A percentile compares a stretch with the other conserved stretches of the same genome.
Evolutionary conservation across 2,888 invertebrate species (phyloP).

Genomic region (Lasius platythorax): DNA sequence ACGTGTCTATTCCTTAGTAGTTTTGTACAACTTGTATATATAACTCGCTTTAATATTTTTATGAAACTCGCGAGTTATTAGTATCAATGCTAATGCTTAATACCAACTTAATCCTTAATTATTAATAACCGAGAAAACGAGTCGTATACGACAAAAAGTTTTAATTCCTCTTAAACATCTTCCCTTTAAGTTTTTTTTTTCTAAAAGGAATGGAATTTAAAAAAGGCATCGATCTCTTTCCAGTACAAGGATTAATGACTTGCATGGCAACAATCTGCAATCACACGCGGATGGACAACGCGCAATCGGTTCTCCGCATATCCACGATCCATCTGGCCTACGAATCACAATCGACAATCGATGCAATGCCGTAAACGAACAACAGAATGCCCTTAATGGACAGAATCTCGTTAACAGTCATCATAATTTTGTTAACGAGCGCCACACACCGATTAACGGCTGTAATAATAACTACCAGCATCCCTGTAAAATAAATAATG

Average conservation of each 20-base stretch:
- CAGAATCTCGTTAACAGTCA: slow-evolving; percentile 37
- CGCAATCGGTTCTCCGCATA: slow-evolving; percentile 77
- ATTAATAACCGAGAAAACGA: not conserved
- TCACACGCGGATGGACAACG: slow-evolving; percentile 64
- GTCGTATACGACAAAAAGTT: not conserved
- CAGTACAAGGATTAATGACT: slow-evolving; percentile 84
- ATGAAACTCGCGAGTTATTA: not conserved
- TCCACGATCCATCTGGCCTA: slow-evolving; percentile 83
- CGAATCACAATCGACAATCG: slow-evolving; percentile 68
- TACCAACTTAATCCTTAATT: not conserved
- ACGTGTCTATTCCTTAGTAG: not conserved
- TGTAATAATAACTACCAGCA: not conserved
- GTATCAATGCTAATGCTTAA: not conserved
- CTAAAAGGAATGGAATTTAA: not conserved
- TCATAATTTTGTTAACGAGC: slow-evolving; percentile 28
- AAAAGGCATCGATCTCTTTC: slow-evolving; percentile 34
- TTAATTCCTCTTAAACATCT: not conserved
- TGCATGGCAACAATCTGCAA: slow-evolving; percentile 78
- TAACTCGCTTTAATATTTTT: not conserved
- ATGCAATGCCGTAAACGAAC: slow-evolving; percentile 59
- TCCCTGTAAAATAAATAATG: slow-evolving; percentile 14
- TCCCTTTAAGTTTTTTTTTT: not conserved
- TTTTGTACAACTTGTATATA: not conserved
- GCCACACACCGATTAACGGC: slow-evolving; percentile 33
- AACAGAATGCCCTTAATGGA: slow-evolving; percentile 32